phyloP scores from a whole-genome alignment of 53 echinoderm and acorn worm genomes.

The Zoroaster sp. region DNA sequence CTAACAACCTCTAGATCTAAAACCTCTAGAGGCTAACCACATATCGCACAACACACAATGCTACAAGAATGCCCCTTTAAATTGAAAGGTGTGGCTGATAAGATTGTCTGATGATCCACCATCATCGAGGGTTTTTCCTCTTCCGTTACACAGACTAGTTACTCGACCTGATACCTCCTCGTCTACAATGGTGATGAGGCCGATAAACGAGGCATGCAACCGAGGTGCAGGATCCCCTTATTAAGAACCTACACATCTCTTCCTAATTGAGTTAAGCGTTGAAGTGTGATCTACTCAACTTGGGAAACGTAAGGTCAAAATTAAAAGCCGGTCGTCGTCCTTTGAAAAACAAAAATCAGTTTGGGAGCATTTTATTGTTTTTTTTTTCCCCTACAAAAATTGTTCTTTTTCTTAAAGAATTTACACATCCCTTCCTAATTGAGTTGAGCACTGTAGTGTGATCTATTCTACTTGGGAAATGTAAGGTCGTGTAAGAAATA shows the following conservation, averaged over 20 bases:
- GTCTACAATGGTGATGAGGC: neutral
- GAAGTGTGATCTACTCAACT: neutral
- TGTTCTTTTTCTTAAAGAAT: no score
- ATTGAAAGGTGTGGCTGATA: neutral
- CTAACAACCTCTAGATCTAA: no score
- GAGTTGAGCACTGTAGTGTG: neutral
- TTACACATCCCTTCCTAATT: slow-evolving; percentile 28
- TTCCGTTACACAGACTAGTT: neutral
- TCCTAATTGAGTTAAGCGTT: no score
- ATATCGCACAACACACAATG: no score
- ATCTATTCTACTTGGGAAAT: neutral
- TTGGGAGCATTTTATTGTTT: no score
- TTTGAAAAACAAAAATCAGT: neutral
- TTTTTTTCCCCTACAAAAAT: no score
- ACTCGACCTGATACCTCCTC: neutral
- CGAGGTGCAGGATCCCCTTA: neutral
- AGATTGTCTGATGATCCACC: neutral
- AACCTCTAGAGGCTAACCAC: no score
- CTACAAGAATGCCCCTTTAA: neutral
- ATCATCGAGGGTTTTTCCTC: neutral
- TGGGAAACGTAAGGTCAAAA: neutral
- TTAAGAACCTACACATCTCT: slow-evolving; percentile 6
- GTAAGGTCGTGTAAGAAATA: neutral
- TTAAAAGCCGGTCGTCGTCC: neutral
- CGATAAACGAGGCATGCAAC: neutral